Percentiles rank a stretch among this genome's conserved stretches.
phyloP scores from a whole-genome alignment of 2,888 invertebrate species.

The Nomada ferruginata region DNA sequence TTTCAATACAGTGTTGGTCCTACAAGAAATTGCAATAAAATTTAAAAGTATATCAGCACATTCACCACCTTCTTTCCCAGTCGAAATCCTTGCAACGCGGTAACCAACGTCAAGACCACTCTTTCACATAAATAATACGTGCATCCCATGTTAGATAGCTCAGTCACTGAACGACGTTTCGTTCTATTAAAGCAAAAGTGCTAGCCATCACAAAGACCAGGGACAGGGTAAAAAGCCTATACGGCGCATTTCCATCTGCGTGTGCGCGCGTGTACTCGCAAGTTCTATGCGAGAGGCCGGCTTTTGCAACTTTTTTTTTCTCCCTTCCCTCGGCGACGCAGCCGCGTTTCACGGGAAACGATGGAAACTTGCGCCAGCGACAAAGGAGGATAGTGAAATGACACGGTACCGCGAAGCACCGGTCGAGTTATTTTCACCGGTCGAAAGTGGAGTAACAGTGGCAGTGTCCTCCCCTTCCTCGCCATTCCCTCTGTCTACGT shows the following conservation, averaged over 20 bases:
- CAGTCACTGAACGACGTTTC: conserved; percentile 57
- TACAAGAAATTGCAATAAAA: no score
- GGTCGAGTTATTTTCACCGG: conserved; percentile 75
- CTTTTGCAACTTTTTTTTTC: conserved; percentile 52
- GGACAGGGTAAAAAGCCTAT: conserved; percentile 60
- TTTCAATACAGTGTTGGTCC: no score
- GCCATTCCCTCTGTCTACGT: conserved; percentile 3
- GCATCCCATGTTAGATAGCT: conserved; percentile 41
- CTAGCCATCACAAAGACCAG: conserved; percentile 56
- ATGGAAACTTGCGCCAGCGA: conserved; percentile 50
- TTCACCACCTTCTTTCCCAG: no score
- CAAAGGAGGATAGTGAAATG: conserved; percentile 68
- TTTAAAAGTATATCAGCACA: no score
- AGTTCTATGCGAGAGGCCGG: conserved; percentile 36
- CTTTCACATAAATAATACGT: conserved; percentile 1
- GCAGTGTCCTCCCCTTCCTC: conserved; percentile 32
- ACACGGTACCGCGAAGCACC: conserved; percentile 61
- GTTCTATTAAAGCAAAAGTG: conserved; percentile 46
- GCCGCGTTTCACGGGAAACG: conserved; percentile 54
- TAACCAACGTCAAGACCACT: no score
- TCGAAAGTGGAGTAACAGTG: conserved; percentile 72
- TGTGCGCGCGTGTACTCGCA: conserved; percentile 3
- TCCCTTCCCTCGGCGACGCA: conserved; percentile 33
- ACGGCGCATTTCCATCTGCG: conserved; percentile 59
- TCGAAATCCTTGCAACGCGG: no score